Conservation (phyloP, 2,113 vertebrate species). For the Rhineura floridana region DNA sequence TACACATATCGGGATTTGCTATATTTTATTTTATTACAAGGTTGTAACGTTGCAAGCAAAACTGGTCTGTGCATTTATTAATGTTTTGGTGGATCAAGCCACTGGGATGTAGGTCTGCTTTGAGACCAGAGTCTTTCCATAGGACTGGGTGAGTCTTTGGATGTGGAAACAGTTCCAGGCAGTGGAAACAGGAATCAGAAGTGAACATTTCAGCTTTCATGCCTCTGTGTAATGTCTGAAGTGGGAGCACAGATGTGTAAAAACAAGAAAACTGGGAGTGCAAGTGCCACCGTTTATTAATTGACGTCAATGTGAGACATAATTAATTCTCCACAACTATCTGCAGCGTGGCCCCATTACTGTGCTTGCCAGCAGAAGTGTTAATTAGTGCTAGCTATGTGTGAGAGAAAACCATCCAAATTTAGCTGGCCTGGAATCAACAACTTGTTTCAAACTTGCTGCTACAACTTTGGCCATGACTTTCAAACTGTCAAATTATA, state of each 20-base stretch:
- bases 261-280: neutral
- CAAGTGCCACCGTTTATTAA: neutral
- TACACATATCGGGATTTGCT: neutral
- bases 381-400: conserved; percentile 4
- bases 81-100: neutral
- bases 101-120: neutral
- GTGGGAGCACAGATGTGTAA: neutral
- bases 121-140: neutral
- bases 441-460: neutral
- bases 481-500: neutral
- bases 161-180: neutral
- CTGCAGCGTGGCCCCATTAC: neutral
- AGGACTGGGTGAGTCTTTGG: neutral
- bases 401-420: neutral
- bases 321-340: neutral
- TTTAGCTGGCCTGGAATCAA: neutral
- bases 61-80: neutral
- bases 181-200: neutral
- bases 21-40: neutral
- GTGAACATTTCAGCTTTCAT: neutral
- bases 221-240: neutral
- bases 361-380: neutral
- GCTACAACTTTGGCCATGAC: neutral
- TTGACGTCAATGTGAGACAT: neutral
- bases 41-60: neutral